Conservation (phyloP, 2,888 invertebrate species). For the Doris montereyensis region DNA sequence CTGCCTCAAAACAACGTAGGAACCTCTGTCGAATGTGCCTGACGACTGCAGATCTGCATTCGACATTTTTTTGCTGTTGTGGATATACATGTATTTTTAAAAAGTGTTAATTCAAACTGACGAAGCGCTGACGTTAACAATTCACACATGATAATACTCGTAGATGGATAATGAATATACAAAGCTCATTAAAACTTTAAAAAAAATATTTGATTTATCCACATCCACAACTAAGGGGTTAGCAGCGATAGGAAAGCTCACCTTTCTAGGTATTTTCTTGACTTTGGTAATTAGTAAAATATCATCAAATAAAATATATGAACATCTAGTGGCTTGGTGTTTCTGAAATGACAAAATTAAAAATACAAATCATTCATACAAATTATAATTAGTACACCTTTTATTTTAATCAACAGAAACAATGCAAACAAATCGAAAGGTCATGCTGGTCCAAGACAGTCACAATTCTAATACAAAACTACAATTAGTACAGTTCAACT, state of each 20-base stretch:
- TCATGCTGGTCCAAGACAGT: no score
- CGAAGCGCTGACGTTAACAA: not conserved
- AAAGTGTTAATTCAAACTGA: not conserved
- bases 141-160: not conserved
- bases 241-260: no score
- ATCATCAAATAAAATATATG: constrained; percentile 79
- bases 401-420: no score
- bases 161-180: no score
- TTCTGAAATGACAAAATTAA: constrained; percentile 71
- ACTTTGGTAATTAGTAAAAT: constrained; percentile 78
- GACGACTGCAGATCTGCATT: constrained; percentile 36
- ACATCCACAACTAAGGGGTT: no score
- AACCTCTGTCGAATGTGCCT: constrained; percentile 50
- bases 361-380: no score
- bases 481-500: no score
- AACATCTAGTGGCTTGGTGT: constrained; percentile 76
- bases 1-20: constrained; percentile 73
- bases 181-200: no score
- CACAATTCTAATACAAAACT: no score
- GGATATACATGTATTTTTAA: not conserved
- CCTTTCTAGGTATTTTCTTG: constrained; percentile 77
- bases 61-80: constrained; percentile 35
- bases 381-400: no score
- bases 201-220: no score
- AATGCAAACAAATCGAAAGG: no score